Evolutionary conservation across 1,140 invertebrate species (phyloP).

Genomic region (Notospermus geniculatus): DNA sequence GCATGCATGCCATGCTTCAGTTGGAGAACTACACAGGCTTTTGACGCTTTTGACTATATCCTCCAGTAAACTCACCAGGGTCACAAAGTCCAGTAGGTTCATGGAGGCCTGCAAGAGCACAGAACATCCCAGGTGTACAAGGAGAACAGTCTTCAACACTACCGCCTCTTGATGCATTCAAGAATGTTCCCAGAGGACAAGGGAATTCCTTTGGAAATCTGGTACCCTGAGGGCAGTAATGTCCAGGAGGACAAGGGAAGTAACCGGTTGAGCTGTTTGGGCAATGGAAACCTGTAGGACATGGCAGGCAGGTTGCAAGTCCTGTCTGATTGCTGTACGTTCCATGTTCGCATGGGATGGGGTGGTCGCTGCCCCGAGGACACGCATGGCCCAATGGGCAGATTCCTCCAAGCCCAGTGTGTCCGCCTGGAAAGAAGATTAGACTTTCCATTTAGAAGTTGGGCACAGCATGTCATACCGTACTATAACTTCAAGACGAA

Average conservation of each 20-base stretch:
- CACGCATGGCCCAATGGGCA: slow-evolving; percentile 22
- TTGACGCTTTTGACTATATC: no score
- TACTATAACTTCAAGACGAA: no score
- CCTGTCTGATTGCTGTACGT: slow-evolving; percentile 23
- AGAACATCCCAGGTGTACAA: slow-evolving; percentile 41
- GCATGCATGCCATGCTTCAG: no score
- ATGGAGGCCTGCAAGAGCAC: slow-evolving; percentile 32
- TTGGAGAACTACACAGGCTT: no score
- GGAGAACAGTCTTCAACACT: slow-evolving; percentile 34
- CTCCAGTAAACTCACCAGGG: no score
- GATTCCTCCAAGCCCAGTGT: slow-evolving; percentile 39
- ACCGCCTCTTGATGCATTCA: slow-evolving; percentile 34
- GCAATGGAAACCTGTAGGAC: slow-evolving; percentile 24
- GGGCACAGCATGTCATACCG: no score
- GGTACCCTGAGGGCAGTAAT: slow-evolving; percentile 46
- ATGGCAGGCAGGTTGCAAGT: slow-evolving; percentile 13
- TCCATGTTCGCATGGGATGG: slow-evolving; percentile 17
- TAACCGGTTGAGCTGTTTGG: slow-evolving; percentile 29
- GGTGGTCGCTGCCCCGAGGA: slow-evolving; percentile 15
- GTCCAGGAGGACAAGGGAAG: slow-evolving; percentile 38
- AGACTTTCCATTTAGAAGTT: no score
- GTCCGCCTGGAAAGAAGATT: slow-evolving; percentile 30
- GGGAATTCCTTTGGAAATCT: slow-evolving; percentile 32
- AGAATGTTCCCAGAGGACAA: slow-evolving; percentile 45
- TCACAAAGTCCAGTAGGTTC: slow-evolving; percentile 35